Evolutionary conservation across 2,888 invertebrate genomes (phyloP).

Genomic region (Axea sp.): DNA sequence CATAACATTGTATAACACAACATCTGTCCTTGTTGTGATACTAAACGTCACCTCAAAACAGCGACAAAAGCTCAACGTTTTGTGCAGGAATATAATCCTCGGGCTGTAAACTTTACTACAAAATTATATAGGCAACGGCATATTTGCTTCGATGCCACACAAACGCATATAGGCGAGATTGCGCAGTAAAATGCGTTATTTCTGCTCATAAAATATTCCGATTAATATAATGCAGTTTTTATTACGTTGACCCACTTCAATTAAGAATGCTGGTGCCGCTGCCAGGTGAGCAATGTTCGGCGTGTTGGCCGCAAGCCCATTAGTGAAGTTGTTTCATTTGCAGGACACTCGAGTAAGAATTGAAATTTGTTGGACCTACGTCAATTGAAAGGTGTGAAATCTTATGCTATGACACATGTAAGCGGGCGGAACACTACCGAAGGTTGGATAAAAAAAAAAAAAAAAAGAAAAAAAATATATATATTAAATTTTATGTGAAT

Average conservation of each 20-base stretch:
- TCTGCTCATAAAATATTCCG: not conserved
- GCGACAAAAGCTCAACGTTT: slow-evolving; percentile 61
- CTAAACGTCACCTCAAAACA: slow-evolving; percentile 57
- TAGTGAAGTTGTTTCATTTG: slow-evolving; percentile 16
- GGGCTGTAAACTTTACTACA: slow-evolving; percentile 21
- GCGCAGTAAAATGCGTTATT: not conserved
- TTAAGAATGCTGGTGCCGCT: not conserved
- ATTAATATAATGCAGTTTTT: not conserved
- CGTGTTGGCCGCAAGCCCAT: slow-evolving; percentile 9
- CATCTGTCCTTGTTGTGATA: slow-evolving; percentile 57
- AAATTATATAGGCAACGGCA: slow-evolving; percentile 5
- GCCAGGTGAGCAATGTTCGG: too few relatives aligned
- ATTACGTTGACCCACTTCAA: not conserved
- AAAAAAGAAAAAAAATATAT: too few relatives aligned
- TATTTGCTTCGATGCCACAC: not conserved
- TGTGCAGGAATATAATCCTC: slow-evolving; percentile 12
- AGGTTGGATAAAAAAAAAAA: not conserved
- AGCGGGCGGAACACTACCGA: too few relatives aligned
- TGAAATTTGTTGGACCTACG: slow-evolving; percentile 20
- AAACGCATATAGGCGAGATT: not conserved
- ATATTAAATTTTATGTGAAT: too few relatives aligned
- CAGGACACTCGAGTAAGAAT: slow-evolving; percentile 6
- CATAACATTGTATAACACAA: slow-evolving; percentile 70
- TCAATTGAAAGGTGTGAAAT: slow-evolving; percentile 11
- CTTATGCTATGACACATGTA: slow-evolving; percentile 3